Base-by-base conservation (phyloP, 2,888 invertebrate genomes). In the Philonicus albiceps region DNA sequence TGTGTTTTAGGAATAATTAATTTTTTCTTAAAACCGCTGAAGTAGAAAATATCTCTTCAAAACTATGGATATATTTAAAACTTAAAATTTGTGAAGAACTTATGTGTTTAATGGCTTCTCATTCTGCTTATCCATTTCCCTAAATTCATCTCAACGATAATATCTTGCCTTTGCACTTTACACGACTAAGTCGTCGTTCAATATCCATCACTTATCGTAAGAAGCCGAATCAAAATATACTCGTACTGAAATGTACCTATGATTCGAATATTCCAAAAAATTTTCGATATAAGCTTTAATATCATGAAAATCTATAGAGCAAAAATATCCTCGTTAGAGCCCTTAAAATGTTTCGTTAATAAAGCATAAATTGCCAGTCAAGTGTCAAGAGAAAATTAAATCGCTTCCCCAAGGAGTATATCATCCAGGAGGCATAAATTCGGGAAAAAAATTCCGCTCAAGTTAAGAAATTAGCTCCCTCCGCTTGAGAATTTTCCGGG, bases 311-410 rank as follows among this genome's bases (percentile, higher is more conserved):
- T 27, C 64, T 27, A 64, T 64, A 11, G 22, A 3, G 40, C 13
- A 27, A 64, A 64, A 64, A 64, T 11, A 8, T 22, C 22, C 27
- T 64, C 19, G 22, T 64, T 64, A 64, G 64, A 78, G 78, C 22
- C 49, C 13, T 27, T 6, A 49, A 78, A 78, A 34, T 78, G 16
- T 78, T 78, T 78, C 49, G 16, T n/a, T 78, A 78, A 78, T 78
- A 78, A 78, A 31, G 49, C 49, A 22, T 43, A 78, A 78, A 78
- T 78, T 78, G 78, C 78, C 78, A 78, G 78, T 78, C 78, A 78
- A 78, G 78, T 78, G 78, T 78, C 78, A 78, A 78, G 78, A 30
- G 49, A 30, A 78, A 78, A 78, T 78, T 30, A 78, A 78, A 78
- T 78, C 53, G 78, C 78, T 53, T 78, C 78, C 78, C 74, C 43